Base-by-base conservation (phyloP, 2,113 vertebrate species). In the Hemicordylus capensis region DNA sequence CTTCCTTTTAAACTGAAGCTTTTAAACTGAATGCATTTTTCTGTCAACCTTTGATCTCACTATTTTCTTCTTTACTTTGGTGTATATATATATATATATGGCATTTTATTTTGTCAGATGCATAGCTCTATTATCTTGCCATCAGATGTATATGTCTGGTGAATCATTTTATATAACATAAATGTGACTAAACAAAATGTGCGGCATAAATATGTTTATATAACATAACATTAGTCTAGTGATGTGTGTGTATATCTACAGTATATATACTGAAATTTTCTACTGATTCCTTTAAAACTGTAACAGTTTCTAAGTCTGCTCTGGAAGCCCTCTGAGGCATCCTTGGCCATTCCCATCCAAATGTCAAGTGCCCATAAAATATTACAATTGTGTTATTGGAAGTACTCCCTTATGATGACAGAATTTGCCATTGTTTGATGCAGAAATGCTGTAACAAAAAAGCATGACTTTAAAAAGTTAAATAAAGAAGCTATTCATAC, bases 321-420 rank as follows among this genome's bases (percentile, higher is more conserved):
- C 76, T 48, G 31, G 34, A 70, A 58, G 26, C 24, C 24, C 48
- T 54, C 48, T 39, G 42, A 81, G 64, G 24, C 20, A 28, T 4
- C 10, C 26, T 46, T 2, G 3, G 4, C 12, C 51, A 54, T 54
- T 10, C 5, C 39, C 66, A 77, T 70, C 92, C 3, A 81, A 5
- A 56, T 59, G 56, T 58, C 31, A 46, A 42, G 20, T 15, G 46
- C 39, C 54, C 26, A 64, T 46, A 42, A 46, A 70, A 0, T 0
- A 2, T 77, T 77, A 2, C 1, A 87, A 67, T 91, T 89, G 83
- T 75, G 90, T 93, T 80, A 91, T 78, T 0, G 6, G 59, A 14
- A 90, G 67, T 51, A 69, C 73, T 81, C 83, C 83, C 85, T 84
- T 84, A 88, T 85, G 63, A 84, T 86, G 90, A 86, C 85, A 69